A percentile compares a stretch with the other conserved stretches of the same genome.
These are phyloP conservation scores for Acanthochromis polyacanthus DNA, from an alignment of 2,113 vertebrate genomes.

Conservation along the genomic window DNA sequence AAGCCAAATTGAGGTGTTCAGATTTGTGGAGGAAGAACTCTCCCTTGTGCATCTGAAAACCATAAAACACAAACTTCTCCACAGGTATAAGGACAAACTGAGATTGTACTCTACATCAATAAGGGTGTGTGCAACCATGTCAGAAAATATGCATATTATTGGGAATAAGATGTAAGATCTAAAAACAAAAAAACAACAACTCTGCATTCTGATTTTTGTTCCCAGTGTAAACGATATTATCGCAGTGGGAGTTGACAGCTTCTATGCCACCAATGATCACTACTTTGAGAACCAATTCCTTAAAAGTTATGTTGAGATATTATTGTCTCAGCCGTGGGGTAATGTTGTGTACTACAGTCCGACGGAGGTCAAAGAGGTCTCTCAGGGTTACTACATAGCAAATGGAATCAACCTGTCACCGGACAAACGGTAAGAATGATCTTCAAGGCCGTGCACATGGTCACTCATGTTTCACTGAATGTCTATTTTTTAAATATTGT, in stretches of 20 bases:
- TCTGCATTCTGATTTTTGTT: constrained; percentile 21
- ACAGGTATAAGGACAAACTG: constrained; percentile 70
- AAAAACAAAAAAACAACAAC: no score
- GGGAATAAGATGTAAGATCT: neutral
- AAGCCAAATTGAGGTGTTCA: constrained; percentile 91
- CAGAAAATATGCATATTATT: neutral
- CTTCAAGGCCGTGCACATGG: fast-evolving
- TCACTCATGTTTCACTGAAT: neutral
- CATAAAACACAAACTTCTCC: constrained; percentile 88
- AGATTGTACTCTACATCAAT: neutral
- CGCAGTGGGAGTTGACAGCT: constrained; percentile 89
- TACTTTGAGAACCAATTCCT: constrained; percentile 83
- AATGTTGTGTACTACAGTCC: constrained; percentile 93
- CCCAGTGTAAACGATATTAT: constrained; percentile 92
- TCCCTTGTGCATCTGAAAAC: constrained; percentile 90
- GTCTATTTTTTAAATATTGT: neutral
- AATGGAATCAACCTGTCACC: constrained; percentile 94
- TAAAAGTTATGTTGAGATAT: constrained; percentile 69
- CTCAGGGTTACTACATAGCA: constrained; percentile 86
- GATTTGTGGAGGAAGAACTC: constrained; percentile 87
- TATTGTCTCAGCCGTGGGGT: constrained; percentile 85
- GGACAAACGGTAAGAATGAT: constrained; percentile 84
- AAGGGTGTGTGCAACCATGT: neutral
- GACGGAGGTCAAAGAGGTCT: constrained; percentile 88
- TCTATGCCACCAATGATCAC: constrained; percentile 95